Evolutionary conservation across 2,113 vertebrate genomes (phyloP), one percentile per base, ranked within the genome.

Genomic region (Mastomys natalensis): DNA sequence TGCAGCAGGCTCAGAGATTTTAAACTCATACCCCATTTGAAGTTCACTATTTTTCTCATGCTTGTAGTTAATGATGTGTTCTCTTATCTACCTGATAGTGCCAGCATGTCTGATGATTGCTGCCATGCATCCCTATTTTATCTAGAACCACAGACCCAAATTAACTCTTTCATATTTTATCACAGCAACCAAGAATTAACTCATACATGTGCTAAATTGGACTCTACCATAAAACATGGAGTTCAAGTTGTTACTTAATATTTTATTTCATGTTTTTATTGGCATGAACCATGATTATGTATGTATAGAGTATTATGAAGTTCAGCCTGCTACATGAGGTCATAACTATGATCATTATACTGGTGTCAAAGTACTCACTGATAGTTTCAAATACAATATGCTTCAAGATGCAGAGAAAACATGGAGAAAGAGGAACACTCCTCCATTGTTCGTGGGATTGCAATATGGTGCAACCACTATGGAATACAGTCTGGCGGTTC

Each of bases 291-390:
- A 11, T 45, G 37, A 29, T 1, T 11, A 62, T 43, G 19, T 48
- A 15, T n/a, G 10, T 45, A 43, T 24, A 31, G 13, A 40, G 3
- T 53, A 45, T 45, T 40, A 66, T 22, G 17, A 12, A 0, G 10
- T 26, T 55, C 12, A 53, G 12, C 0, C 7, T 66, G 24, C 4
- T 73, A 12, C 84, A 45, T 29, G 43, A 12, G 29, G 17, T 0
- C 0, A 51, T 53, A 5, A 4, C 21, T 16, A 5, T 8, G 11
- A 5, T 16, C 1, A 1, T 51, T 74, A 70, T 26, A n/a, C 21
- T 45, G 62, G 9, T 60, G 4, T 1, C 19, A 51, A 17, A 3
- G 29, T 84, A 21, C 26, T 51, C 72, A 34, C 19, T 58, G 0
- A 89, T 34, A 8, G 0, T 48, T 34, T 58, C 29, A n/a, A 62